phyloP scores from a whole-genome alignment of 2,888 invertebrate genomes.

The Erebia ligea region DNA sequence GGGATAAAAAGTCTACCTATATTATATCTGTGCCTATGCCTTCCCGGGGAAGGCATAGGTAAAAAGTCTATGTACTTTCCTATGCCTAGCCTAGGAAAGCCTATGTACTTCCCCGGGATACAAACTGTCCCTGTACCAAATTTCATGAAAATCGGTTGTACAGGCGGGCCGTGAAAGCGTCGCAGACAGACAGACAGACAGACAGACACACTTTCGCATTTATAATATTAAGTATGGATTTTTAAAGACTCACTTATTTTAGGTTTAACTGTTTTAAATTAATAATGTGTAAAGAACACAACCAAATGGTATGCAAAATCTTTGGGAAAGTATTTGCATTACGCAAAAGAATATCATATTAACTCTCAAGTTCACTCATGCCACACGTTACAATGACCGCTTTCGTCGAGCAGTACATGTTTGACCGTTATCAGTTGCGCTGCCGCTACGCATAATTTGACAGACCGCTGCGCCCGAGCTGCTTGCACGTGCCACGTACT shows the following conservation, averaged over 20 bases:
- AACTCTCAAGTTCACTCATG: not conserved
- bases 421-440: slow-evolving; percentile 14
- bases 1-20: too few relatives aligned
- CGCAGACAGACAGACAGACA: too few relatives aligned
- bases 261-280: not conserved
- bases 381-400: slow-evolving; percentile 9
- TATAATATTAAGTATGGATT: too few relatives aligned
- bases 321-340: not conserved
- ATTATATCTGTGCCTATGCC: too few relatives aligned
- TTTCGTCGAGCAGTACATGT: not conserved
- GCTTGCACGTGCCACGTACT: not conserved
- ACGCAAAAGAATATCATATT: not conserved
- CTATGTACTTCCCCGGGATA: too few relatives aligned
- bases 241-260: not conserved
- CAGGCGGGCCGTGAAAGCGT: too few relatives aligned
- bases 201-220: too few relatives aligned
- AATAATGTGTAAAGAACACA: not conserved
- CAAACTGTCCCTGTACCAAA: too few relatives aligned
- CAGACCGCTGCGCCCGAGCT: not conserved
- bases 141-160: too few relatives aligned
- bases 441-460: slow-evolving; percentile 20
- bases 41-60: too few relatives aligned
- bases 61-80: too few relatives aligned
- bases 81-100: too few relatives aligned
- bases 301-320: not conserved